Evolutionary conservation across 2,888 invertebrate species (phyloP).

Genomic region (Tachina fera): DNA sequence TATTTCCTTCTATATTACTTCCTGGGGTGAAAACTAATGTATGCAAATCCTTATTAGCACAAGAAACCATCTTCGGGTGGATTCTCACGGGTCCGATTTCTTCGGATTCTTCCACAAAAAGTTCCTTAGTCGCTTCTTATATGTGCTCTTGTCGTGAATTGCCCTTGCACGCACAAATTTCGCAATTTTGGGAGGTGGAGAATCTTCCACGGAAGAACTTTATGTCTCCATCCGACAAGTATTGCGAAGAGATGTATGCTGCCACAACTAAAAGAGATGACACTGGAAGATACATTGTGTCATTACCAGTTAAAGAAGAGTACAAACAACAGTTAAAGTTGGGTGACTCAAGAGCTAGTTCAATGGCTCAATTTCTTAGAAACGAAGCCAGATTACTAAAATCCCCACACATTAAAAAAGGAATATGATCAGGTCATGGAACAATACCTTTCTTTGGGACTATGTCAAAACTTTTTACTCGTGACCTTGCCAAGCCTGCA

Average conservation of each 20-base stretch:
- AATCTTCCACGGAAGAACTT: constrained; percentile 3
- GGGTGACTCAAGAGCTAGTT: background rate
- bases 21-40: too few relatives aligned
- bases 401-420: constrained; percentile 24
- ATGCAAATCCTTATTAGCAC: background rate
- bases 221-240: background rate
- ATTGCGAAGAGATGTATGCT: background rate
- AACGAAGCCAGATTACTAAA: constrained; percentile 27
- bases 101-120: background rate
- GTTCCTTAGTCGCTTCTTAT: background rate
- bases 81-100: background rate
- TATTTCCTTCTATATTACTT: background rate
- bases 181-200: constrained; percentile 13
- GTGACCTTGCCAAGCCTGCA: too few relatives aligned
- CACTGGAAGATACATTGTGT: constrained; percentile 21
- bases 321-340: background rate
- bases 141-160: background rate
- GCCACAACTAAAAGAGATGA: background rate
- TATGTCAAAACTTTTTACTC: background rate
- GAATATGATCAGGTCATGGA: constrained; percentile 44
- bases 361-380: constrained; percentile 31
- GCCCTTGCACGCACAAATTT: background rate
- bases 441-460: constrained; percentile 1
- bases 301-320: constrained; percentile 2
- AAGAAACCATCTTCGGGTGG: background rate